These are phyloP conservation scores for Drosophila ezoana DNA, from an alignment of 2,888 invertebrate species.

Conservation along the genomic window DNA sequence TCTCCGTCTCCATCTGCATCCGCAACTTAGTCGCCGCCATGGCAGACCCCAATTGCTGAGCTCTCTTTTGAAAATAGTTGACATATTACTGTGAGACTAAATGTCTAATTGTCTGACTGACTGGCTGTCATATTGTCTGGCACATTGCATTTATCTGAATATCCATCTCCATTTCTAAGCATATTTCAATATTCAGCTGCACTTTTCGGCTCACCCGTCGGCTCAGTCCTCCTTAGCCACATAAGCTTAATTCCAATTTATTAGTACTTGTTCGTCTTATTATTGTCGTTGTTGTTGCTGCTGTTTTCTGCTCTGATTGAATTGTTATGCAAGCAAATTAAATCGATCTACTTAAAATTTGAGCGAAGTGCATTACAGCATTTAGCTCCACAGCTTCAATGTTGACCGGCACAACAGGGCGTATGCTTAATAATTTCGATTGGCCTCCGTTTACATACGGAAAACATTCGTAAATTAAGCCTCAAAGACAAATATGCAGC, in stretches of 20 bases:
- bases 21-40: not conserved
- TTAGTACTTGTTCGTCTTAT: not conserved
- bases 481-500: slow-evolving; percentile 15
- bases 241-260: not conserved
- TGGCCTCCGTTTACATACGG: slow-evolving; percentile 18
- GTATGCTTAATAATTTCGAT: slow-evolving; percentile 39
- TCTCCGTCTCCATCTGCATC: not conserved
- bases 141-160: slow-evolving; percentile 22
- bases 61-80: slow-evolving; percentile 25
- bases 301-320: slow-evolving; percentile 44
- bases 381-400: slow-evolving; percentile 7
- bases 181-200: slow-evolving; percentile 29
- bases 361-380: slow-evolving; percentile 41
- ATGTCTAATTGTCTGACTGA: slow-evolving; percentile 17
- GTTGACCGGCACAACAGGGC: slow-evolving; percentile 18
- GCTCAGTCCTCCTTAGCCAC: not conserved
- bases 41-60: slow-evolving; percentile 3
- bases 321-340: slow-evolving; percentile 63
- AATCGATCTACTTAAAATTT: slow-evolving; percentile 53
- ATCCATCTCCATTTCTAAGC: slow-evolving; percentile 6
- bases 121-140: slow-evolving; percentile 12
- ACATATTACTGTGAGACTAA: slow-evolving; percentile 13
- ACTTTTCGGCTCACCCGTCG: not conserved
- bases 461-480: slow-evolving; percentile 16
- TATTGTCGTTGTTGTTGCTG: slow-evolving; percentile 6